Base-by-base conservation (phyloP, 2,113 vertebrate genomes). In the Atherinomorus stipes region DNA sequence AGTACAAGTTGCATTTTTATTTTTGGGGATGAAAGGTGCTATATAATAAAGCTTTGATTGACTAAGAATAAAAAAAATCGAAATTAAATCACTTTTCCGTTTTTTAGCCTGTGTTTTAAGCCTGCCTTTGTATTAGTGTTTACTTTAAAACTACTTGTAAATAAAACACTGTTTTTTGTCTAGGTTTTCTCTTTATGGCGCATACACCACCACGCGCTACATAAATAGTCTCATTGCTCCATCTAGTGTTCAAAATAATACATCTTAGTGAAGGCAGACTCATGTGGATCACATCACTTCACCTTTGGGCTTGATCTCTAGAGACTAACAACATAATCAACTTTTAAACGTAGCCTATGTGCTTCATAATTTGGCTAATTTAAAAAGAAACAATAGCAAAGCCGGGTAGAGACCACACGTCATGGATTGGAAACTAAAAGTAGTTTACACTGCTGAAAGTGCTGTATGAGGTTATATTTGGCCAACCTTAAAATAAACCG, bases 171-270 rank as follows among this genome's bases (percentile, higher is more conserved):
- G 31, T 34, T 34, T 34, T 7, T 31, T 31, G 28, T 44, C 13
- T 16, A 44, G 13, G 42, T 44, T 44, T 44, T 44, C 16, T 12
- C 15, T 51, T 60, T 15, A 13, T 6, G 6, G 7, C 38, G 25
- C 18, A 13, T 4, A 0, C 0, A n/a, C 25, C 11, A 15, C 15
- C 11, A 18, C 18, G 5, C 4, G 25, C 1, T 60, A 7, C 3
- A 56, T 47, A 42, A 13, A 19, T 1, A 15, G 69, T 71, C 42
- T 56, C 49, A 38, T 81, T 53, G 53, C 87, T 3, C 93, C 92
- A 89, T 88, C 93, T 93, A 89, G 92, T 81, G 93, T 52, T 81
- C 54, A 85, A 15, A 61, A 2, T 0, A 11, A 54, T 3, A 28
- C 10, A 83, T 3, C 7, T 15, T 21, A 53, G 4, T 7, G 0